Percentiles rank a stretch among this genome's conserved stretches.
Evolutionary conservation across 2,113 vertebrate species (phyloP).

Genomic region (Rhynchomys soricoides): DNA sequence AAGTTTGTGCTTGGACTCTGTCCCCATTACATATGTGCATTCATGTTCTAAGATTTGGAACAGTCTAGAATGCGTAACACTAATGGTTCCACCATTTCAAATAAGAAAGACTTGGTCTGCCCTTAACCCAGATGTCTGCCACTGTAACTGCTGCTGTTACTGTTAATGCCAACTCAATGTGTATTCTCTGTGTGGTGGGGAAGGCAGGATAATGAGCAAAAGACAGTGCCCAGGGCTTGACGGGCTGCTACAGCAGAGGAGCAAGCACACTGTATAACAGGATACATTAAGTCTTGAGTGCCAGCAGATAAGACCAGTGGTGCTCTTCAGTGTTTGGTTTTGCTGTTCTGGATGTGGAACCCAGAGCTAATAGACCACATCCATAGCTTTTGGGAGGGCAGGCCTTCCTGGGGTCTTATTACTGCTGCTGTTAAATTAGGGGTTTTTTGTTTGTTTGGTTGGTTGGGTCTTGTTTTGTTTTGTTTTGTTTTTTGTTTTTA

Average conservation of each 20-base stretch:
- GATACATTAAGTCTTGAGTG: not conserved
- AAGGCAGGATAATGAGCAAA: not conserved
- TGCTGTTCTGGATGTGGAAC: not conserved
- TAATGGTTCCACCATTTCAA: not conserved
- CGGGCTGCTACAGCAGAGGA: too few relatives aligned
- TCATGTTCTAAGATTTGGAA: not conserved
- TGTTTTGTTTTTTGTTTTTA: too few relatives aligned
- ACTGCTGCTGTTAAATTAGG: too few relatives aligned
- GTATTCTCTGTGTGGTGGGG: fast-evolving
- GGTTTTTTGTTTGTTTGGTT: too few relatives aligned
- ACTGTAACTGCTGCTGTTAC: fast-evolving
- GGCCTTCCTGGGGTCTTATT: not conserved
- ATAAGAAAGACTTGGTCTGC: not conserved
- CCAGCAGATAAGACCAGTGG: not conserved
- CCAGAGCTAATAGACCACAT: not conserved
- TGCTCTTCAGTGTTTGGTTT: not conserved
- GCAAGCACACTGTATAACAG: too few relatives aligned
- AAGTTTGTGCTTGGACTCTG: not conserved
- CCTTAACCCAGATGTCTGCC: not conserved
- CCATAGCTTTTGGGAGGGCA: not conserved
- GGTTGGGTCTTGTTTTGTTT: too few relatives aligned
- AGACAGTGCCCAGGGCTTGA: not conserved
- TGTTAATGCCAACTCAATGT: fast-evolving
- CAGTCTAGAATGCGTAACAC: not conserved
- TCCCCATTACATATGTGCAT: not conserved